Conservation (phyloP, 2,113 vertebrate genomes). For the human region DNA sequence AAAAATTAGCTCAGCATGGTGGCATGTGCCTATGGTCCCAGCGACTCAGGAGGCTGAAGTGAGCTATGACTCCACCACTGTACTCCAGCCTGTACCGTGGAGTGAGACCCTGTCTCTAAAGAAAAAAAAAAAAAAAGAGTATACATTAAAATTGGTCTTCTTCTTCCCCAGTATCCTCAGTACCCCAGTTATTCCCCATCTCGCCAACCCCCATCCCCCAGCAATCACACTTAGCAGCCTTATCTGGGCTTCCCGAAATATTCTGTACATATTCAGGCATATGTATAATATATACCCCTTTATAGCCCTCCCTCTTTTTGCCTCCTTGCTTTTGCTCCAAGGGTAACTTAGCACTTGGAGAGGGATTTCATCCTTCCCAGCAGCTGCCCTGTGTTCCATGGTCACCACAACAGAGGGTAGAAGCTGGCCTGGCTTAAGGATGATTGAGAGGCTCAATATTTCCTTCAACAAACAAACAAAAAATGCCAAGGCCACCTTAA, state of each 20-base stretch:
- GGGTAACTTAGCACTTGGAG: neutral
- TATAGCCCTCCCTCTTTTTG: accelerated
- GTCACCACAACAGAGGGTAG: neutral
- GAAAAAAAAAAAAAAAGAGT: neutral
- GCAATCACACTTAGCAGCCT: neutral
- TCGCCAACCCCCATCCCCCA: too few species aligned
- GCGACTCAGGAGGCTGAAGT: too few species aligned
- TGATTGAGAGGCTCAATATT: neutral
- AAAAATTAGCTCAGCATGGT: too few species aligned
- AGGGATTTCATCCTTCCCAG: neutral
- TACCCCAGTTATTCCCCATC: neutral
- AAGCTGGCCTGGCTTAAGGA: neutral
- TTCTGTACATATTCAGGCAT: neutral
- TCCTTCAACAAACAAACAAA: neutral
- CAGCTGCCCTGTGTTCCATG: neutral
- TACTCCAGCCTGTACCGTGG: too few species aligned
- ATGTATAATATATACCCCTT: accelerated
- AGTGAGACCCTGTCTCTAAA: too few species aligned
- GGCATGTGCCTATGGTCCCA: too few species aligned
- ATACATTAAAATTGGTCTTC: conserved; percentile 14
- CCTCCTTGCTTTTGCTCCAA: neutral
- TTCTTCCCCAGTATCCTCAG: neutral
- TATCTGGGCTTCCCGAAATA: neutral
- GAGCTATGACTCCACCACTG: too few species aligned
- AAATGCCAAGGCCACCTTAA: neutral